Base-by-base conservation (phyloP, 2,113 vertebrate genomes). In the Elachura formosa region DNA sequence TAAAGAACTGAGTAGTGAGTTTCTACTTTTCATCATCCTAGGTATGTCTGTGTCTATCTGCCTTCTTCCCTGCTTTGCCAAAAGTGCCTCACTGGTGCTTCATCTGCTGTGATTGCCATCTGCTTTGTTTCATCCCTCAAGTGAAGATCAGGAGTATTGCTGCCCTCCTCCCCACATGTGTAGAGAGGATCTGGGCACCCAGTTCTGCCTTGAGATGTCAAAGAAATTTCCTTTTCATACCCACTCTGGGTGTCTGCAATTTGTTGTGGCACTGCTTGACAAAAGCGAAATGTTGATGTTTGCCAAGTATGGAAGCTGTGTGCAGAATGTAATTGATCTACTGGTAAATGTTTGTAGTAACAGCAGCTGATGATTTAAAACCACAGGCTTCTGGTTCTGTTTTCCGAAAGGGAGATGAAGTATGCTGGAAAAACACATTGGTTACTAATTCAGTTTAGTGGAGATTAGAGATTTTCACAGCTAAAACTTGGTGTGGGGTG, bases 101-200 rank as follows among this genome's bases (percentile, higher is more conserved):
- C 19, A n/a, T 34, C 31, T 89, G 22, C 54, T 66, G 46, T n/a
- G 64, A 25, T 18, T 48, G 40, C n/a, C 31, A 22, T 51, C 56
- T 81, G n/a, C 49, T 90, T 58, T 41, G 58, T 55, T 84, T 77
- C 68, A n/a, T 28, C 36, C 51, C 10, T 67, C 22, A 34, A 29
- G n/a, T 28, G 19, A 55, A 29, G 43, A 69, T 6, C 2, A 21
- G 8, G 7, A 84, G 8, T 8, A 2, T 41, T 90, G 36, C 49
- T 54, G 1, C 24, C 20, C 16, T 73, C 26, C 20, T 61, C 6
- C 25, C 62, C 7, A 3, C 0, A 0, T 14, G 13, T 49, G 15
- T 17, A 36, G 86, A 33, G 63, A 43, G 36, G 18, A 71, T 81
- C 29, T 1, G 5, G 48, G 24, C 14, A 24, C 48, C 15, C 56